Percentiles rank a stretch among this genome's conserved stretches.
These are phyloP conservation scores for Aphaenogaster rudis DNA, from an alignment of 1,140 invertebrate genomes.

Conservation along the genomic window DNA sequence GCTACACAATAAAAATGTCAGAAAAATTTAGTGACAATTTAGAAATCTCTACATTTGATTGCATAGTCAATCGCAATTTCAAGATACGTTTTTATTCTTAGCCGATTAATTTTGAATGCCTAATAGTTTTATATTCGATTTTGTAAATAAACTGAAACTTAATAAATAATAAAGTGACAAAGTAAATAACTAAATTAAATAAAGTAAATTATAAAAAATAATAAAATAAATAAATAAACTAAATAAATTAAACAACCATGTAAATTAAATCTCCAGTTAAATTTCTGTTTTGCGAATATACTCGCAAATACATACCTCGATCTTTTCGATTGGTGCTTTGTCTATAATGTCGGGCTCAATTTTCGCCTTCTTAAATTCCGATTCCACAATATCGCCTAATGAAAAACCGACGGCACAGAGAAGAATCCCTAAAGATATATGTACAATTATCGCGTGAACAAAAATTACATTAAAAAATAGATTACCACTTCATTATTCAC, in stretches of 20 bases:
- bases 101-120: not conserved
- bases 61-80: not conserved
- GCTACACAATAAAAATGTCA: not conserved
- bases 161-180: too few relatives aligned
- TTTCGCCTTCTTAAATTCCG: slow-evolving; percentile 83
- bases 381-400: slow-evolving; percentile 76
- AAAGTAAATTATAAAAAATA: not conserved
- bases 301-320: slow-evolving; percentile 82
- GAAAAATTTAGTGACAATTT: not conserved
- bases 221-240: not conserved
- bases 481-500: not conserved
- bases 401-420: slow-evolving; percentile 72
- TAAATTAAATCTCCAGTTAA: not conserved
- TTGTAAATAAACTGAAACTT: too few relatives aligned
- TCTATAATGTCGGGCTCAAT: slow-evolving; percentile 87
- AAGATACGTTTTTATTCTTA: not conserved
- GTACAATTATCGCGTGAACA: slow-evolving; percentile 8
- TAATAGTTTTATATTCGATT: not conserved
- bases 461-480: not conserved
- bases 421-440: slow-evolving; percentile 74
- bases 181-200: not conserved
- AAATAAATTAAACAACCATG: not conserved
- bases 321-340: slow-evolving; percentile 81
- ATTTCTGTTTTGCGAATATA: not conserved
- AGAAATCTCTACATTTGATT: not conserved